phyloP scores from a whole-genome alignment of 92 coral and sea anemone species.

The Actinernus sp. region DNA sequence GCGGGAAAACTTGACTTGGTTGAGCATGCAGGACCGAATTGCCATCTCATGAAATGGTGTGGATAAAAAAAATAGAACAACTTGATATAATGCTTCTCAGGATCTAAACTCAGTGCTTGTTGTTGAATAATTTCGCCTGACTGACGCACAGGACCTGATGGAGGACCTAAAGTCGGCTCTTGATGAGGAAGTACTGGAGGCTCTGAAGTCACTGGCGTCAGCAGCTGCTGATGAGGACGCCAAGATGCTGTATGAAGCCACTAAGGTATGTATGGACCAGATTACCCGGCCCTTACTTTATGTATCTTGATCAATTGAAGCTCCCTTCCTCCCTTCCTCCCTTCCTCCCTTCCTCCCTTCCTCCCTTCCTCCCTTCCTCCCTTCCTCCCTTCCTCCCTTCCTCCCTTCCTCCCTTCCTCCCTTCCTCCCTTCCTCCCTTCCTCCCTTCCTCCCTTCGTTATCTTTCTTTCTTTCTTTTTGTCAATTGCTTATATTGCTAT shows the following conservation, averaged over 20 bases:
- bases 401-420: conserved; percentile 4
- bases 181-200: conserved; percentile 78
- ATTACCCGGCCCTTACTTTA: too few relatives aligned
- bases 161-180: conserved; percentile 77
- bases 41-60: too few relatives aligned
- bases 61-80: too few relatives aligned
- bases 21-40: too few relatives aligned
- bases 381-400: conserved; percentile 5
- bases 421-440: conserved; percentile 8
- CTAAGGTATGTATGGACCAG: conserved; percentile 78
- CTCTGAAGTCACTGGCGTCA: conserved; percentile 62
- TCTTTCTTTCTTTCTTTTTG: background rate
- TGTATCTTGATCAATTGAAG: too few relatives aligned
- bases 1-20: too few relatives aligned
- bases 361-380: background rate
- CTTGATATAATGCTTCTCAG: too few relatives aligned
- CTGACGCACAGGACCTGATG: conserved; percentile 88
- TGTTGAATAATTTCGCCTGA: too few relatives aligned
- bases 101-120: too few relatives aligned
- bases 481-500: background rate
- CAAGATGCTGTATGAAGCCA: conserved; percentile 73
- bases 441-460: background rate
- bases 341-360: conserved; percentile 6
- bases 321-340: background rate
- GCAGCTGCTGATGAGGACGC: conserved; percentile 84